Percentiles rank a stretch among this genome's conserved stretches.
These are phyloP conservation scores for Albula goreensis DNA, from an alignment of 2,113 vertebrate genomes.

Conservation along the genomic window DNA sequence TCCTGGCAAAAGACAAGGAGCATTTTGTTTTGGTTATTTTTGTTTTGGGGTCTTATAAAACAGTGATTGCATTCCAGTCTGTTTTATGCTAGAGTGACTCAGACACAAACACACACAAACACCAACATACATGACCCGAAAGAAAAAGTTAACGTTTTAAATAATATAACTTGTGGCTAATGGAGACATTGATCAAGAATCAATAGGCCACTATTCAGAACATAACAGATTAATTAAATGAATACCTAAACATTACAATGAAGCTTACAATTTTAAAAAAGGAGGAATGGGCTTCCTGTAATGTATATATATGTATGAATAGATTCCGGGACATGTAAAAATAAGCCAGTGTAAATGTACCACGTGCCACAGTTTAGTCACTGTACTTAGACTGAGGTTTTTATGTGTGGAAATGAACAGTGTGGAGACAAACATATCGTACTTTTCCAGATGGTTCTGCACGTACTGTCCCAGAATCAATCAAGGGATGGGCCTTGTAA, in stretches of 20 bases:
- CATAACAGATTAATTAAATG: no score
- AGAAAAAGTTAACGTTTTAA: no score
- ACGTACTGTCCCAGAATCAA: background rate
- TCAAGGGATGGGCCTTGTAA: background rate
- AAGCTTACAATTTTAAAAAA: no score
- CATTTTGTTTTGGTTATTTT: background rate
- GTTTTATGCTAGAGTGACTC: background rate
- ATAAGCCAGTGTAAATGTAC: background rate
- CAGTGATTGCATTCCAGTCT: background rate
- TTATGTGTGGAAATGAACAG: background rate
- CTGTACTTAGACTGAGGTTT: background rate
- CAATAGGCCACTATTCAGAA: no score
- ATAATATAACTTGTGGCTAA: no score
- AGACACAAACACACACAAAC: background rate
- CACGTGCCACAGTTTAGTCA: background rate
- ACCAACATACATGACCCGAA: background rate
- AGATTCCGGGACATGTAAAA: background rate
- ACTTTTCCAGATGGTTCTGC: background rate
- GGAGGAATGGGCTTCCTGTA: background rate
- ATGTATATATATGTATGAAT: background rate
- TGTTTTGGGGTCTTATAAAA: background rate
- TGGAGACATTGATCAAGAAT: no score
- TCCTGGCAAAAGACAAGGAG: background rate
- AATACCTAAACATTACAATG: no score
- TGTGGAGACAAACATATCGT: background rate